Base-by-base conservation (phyloP, 2,888 invertebrate genomes). In the Cryptosula pallasiana region DNA sequence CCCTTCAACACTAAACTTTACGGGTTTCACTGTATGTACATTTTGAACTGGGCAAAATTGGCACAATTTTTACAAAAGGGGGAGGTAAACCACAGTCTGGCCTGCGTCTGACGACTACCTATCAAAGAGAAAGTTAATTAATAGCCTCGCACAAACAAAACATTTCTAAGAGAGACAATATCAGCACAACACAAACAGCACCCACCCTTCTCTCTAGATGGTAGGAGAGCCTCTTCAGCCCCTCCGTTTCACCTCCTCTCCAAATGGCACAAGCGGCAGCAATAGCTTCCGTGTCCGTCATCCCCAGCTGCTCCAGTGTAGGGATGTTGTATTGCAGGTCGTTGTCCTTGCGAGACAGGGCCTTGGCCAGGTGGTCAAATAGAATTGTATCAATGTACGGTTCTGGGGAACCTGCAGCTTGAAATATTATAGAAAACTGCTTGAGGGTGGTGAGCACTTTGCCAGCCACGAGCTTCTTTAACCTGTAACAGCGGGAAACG, bases 311-410 rank as follows among this genome's bases (percentile, higher is more conserved):
- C 80, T 92, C 92, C 20, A 94, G 87, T 0, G 92, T 90, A 0
- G 93, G 93, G 0, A 94, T 93, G 0, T 92, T 92, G 81, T 90
- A 94, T 74, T 89, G 89, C 27, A 92, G 92, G 78, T 93, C 91
- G 80, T 93, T 93, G 79, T 93, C 91, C 35, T 27, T 25, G 13
- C 32, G 29, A n/a, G 20, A 20, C 2, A 5, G 29, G 20, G 63
- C 20, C 13, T 25, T 63, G 5, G 20, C 27, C 5, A 63, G 32
- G 13, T 63, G 20, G 5, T 63, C 13, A 27, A 63, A 63, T 63
- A 13, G 16, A 2, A 63, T n/a, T 5, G 29, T n/a, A 5, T 63
- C 63, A 32, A 16, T 32, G 9, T 16, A 34, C 5, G 25, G 27
- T 32, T 63, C 63, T n/a, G 63, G 63, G 3, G 27, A 34, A 16